Base-by-base conservation (phyloP, 2,888 invertebrate genomes). In the Adelphocoris suturalis region DNA sequence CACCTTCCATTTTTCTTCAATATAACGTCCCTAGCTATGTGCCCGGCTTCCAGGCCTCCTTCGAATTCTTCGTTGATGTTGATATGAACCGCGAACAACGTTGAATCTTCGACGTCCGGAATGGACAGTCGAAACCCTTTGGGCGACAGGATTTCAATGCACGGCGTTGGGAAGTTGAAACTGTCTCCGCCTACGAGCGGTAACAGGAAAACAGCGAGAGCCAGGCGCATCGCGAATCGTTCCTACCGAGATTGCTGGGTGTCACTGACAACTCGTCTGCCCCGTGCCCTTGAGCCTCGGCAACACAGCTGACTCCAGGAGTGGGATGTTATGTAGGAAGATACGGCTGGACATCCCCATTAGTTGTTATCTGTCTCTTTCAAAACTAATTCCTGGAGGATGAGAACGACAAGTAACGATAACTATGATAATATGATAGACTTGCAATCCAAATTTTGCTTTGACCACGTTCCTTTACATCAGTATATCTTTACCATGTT, bases 81-180 rank as follows among this genome's bases (percentile, higher is more conserved):
- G 5, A 96, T 96, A 92, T 97, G 97, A 92, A 96, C 96, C 0
- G 97, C 96, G 92, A 97, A 96, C 28, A 97, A 93, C 52, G 95
- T 94, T 86, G 96, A 95, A n/a, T 96, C 96, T 91, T 95, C 94
- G 92, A 95, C 95, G 92, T 94, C 94, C 23, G 82, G 80, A 19
- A 85, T 52, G 19, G 90, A 90, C 37, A 90, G 52, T n/a, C 52
- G 48, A n/a, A 89, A 88, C 9, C 78, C 80, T 48, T 47, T 88
- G 75, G 75, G 75, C 16, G 88, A 37, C 57, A 88, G 23, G 7
- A 88, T 78, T 23, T 68, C 68, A 23, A 68, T 68, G 27, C 68
- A 68, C 9, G 68, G 68, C 5, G 68, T 3, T 23, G 68, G 68
- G 19, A 68, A 68, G 23, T 68, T 23, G 13, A 68, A 68, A 13